These are phyloP conservation scores for Allobates femoralis DNA, from an alignment of 2,797 vertebrate genomes.

Conservation along the genomic window DNA sequence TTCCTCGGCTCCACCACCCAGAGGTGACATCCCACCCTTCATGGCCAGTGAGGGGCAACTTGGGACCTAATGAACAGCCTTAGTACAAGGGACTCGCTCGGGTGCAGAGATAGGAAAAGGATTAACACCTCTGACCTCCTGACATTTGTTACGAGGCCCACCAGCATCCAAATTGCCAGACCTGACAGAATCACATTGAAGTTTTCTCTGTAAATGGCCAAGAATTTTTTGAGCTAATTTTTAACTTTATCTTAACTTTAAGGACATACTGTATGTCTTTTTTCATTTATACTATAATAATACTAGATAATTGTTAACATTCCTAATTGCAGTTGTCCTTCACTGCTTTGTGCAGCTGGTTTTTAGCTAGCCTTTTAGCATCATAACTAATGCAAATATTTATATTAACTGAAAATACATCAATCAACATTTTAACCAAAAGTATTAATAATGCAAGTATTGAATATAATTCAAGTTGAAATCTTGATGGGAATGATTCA, in stretches of 20 bases:
- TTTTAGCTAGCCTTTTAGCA: background rate
- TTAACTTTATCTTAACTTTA: background rate
- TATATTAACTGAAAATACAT: constrained; percentile 18
- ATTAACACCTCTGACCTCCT: too few species aligned
- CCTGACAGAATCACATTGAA: too few species aligned
- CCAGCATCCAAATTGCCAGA: too few species aligned
- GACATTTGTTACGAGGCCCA: too few species aligned
- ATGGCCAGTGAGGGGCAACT: too few species aligned
- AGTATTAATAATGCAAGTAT: constrained; percentile 14
- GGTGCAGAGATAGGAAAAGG: too few species aligned
- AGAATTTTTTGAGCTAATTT: background rate
- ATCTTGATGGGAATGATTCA: constrained; percentile 25
- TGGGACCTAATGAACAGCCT: too few species aligned
- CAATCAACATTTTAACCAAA: background rate
- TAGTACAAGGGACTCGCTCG: too few species aligned
- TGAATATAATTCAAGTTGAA: constrained; percentile 42
- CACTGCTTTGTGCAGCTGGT: background rate
- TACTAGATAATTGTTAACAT: background rate
- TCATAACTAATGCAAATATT: constrained; percentile 15
- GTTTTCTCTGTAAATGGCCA: background rate
- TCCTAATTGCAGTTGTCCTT: background rate
- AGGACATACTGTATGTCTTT: background rate
- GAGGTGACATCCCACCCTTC: too few species aligned
- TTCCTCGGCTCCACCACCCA: too few species aligned
- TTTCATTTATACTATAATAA: background rate